Evolutionary conservation across 2,113 vertebrate genomes (phyloP).

Genomic region (Neoarius graeffei): DNA sequence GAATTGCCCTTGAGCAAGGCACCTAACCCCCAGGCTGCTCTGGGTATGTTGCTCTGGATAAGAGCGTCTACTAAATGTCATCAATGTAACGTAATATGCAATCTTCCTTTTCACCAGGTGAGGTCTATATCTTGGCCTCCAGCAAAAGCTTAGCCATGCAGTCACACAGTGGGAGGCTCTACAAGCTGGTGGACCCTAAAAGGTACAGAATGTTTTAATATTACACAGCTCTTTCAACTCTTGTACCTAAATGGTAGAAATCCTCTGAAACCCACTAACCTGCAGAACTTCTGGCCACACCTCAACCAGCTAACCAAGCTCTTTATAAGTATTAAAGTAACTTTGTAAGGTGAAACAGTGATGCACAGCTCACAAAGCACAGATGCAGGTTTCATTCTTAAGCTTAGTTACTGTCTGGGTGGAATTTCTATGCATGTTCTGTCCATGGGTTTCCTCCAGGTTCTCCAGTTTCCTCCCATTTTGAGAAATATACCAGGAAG

Average conservation of each 20-base stretch:
- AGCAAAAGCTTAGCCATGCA: slow-evolving; percentile 92
- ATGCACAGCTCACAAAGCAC: background rate
- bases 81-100: too few relatives aligned
- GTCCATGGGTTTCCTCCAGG: background rate
- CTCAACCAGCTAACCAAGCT: background rate
- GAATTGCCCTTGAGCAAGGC: too few relatives aligned
- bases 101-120: slow-evolving; percentile 75
- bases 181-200: slow-evolving; percentile 95
- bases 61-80: too few relatives aligned
- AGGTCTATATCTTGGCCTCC: slow-evolving; percentile 92
- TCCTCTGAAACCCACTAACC: background rate
- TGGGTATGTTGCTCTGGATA: too few relatives aligned
- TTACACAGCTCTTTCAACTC: background rate
- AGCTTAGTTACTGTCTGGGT: background rate
- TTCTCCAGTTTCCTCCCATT: background rate
- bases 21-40: too few relatives aligned
- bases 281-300: background rate
- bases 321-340: background rate
- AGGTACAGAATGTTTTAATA: slow-evolving; percentile 73
- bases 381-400: background rate
- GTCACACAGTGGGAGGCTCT: slow-evolving; percentile 92
- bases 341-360: background rate
- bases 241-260: background rate
- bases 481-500: background rate
- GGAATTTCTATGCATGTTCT: background rate